phyloP scores from a whole-genome alignment of 2,113 vertebrate species.

The Brachyhypopomus gauderio region DNA sequence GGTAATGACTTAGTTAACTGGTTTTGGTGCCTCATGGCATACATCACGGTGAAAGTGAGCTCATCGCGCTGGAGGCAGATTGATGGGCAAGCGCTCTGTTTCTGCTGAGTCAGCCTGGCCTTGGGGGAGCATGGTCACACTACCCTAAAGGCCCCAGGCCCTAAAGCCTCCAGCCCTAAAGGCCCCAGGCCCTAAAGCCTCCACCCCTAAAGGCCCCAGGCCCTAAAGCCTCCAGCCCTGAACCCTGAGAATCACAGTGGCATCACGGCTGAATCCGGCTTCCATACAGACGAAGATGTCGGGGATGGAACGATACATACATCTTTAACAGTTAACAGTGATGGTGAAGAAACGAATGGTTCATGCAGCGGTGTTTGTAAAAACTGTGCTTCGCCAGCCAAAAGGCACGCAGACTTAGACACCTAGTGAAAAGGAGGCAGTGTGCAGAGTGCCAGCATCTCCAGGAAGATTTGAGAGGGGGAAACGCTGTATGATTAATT shows the following conservation, averaged over 20 bases:
- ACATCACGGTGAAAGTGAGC: conserved; percentile 70
- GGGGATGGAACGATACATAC: background rate
- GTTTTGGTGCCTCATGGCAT: conserved; percentile 66
- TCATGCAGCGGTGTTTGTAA: no score
- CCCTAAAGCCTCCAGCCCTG: conserved; percentile 39
- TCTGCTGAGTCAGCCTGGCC: conserved; percentile 62
- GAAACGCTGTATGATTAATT: background rate
- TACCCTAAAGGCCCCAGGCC: conserved; percentile 37
- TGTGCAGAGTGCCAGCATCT: background rate
- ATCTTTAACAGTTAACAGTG: no score
- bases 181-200: no score
- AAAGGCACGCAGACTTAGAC: background rate
- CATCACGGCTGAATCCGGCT: background rate
- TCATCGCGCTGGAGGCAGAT: conserved; percentile 68
- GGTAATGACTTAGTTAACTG: conserved; percentile 77
- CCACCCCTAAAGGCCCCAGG: no score
- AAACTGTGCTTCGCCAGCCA: no score
- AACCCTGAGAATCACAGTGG: conserved; percentile 2
- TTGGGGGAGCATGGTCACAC: conserved; percentile 49
- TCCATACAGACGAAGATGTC: background rate
- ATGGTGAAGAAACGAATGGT: no score
- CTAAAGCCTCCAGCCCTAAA: no score
- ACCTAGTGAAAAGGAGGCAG: background rate
- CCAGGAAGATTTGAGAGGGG: conserved; percentile 1
- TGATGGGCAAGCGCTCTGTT: conserved; percentile 64